Base-by-base conservation (phyloP, 1,140 invertebrate species). In the Tetraneura akinire region DNA sequence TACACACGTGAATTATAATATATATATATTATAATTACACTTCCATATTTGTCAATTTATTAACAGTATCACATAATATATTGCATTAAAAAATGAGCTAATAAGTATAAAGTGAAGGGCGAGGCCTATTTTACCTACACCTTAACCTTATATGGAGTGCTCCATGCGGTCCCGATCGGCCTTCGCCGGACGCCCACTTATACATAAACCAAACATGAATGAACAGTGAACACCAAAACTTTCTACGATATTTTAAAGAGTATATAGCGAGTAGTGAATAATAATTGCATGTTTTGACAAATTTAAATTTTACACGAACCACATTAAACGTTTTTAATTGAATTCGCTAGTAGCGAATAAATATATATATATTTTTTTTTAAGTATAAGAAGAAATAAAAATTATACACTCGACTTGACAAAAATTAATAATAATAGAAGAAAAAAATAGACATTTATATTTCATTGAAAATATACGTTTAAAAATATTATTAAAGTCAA, bases 41-140 rank as follows among this genome's bases (percentile, higher is more conserved):
- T 53, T 32, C 18, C 3, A 71, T 71, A 71, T 71, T 71, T 71
- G 8, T 49, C 23, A 29, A 51, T 71, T 47, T 70, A 70, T 23
- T 29, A 21, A 53, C 37, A 68, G 47, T 68, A 71, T 51, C 47
- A 18, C 42, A 1, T 13, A n/a, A n/a, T n/a, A n/a, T n/a, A 8
- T n/a, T 37, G 14, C 73, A 60, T 37, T 37, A 18, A 60, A n/a
- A 60, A 78, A 78, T 78, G 74, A 78, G 51, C 74, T 62, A 78
- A 78, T 78, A 78, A 78, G 51, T 74, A n/a, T n/a, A 57, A 74
- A 74, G 74, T 78, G 74, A 78, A 78, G 74, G 74, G 74, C 74
- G 74, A 78, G 74, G 74, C 74, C 74, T 78, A 78, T 78, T 45
- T 78, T 78, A 62, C 74, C 55, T 62, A 78, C 74, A 78, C 74